phyloP scores from a whole-genome alignment of 2,113 vertebrate genomes.

The Diadophis punctatus region DNA sequence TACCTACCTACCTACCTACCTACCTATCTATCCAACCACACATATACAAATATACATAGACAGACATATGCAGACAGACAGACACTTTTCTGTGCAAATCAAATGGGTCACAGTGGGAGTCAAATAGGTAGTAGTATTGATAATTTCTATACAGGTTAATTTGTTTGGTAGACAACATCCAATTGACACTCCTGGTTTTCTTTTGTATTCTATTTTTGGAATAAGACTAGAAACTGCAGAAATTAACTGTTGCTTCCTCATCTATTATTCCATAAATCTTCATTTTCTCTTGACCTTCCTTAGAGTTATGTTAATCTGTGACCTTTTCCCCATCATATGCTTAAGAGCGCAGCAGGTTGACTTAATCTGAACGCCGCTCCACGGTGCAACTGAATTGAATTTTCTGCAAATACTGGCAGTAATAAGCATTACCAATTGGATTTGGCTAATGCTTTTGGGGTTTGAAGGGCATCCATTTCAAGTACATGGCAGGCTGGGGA shows the following conservation, averaged over 20 bases:
- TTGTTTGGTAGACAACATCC: not conserved
- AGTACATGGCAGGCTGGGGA: not conserved
- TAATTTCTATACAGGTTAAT: not conserved
- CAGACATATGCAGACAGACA: not conserved
- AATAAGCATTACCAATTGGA: not conserved
- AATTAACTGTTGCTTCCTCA: not conserved
- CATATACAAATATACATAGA: not conserved
- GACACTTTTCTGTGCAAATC: not conserved
- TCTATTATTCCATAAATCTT: not conserved
- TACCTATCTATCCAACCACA: not conserved
- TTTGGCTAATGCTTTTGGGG: not conserved
- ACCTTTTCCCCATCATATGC: not conserved
- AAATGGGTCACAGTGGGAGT: not conserved
- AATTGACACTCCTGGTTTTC: not conserved
- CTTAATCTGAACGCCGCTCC: not conserved
- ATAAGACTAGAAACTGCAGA: not conserved
- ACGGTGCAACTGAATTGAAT: not conserved
- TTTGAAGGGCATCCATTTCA: not conserved
- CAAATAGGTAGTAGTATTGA: not conserved
- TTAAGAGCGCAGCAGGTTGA: not conserved
- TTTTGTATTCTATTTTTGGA: not conserved
- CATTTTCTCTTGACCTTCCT: not conserved
- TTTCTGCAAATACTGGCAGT: not conserved
- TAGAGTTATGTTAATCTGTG: slow-evolving; percentile 6
- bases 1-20: no score